Percentiles rank a stretch among this genome's conserved stretches.
phyloP scores from a whole-genome alignment of 2,888 invertebrate species.

The Syritta pipiens region DNA sequence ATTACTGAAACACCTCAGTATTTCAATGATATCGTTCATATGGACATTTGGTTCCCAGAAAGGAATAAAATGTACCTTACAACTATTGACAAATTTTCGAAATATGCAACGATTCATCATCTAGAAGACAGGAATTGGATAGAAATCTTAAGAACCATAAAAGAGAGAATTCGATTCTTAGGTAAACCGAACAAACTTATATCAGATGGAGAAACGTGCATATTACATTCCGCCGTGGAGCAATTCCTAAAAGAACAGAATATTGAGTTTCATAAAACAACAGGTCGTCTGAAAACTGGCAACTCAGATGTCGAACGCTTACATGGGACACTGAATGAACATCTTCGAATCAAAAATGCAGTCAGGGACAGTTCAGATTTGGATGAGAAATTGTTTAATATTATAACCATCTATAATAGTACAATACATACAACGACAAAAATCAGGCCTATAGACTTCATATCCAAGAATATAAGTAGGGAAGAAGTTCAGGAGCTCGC shows the following conservation, averaged over 20 bases:
- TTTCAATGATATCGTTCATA: constrained; percentile 5
- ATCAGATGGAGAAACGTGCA: not conserved
- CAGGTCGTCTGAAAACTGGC: too few relatives aligned
- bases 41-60: constrained; percentile 21
- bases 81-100: constrained; percentile 15
- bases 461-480: too few relatives aligned
- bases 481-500: too few relatives aligned
- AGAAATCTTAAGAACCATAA: too few relatives aligned
- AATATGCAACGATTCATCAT: constrained; percentile 8
- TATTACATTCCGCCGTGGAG: too few relatives aligned
- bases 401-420: constrained; percentile 15
- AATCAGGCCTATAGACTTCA: constrained; percentile 15
- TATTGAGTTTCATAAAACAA: too few relatives aligned
- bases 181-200: not conserved
- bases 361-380: not conserved
- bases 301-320: too few relatives aligned
- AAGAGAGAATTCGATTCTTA: not conserved
- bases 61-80: constrained; percentile 25
- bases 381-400: constrained; percentile 30
- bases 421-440: constrained; percentile 18
- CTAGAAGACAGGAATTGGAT: too few relatives aligned
- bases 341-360: too few relatives aligned
- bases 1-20: too few relatives aligned
- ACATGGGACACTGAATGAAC: too few relatives aligned
- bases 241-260: too few relatives aligned